phyloP scores from a whole-genome alignment of 2,113 vertebrate species.

The Melanerpes aurifrons region DNA sequence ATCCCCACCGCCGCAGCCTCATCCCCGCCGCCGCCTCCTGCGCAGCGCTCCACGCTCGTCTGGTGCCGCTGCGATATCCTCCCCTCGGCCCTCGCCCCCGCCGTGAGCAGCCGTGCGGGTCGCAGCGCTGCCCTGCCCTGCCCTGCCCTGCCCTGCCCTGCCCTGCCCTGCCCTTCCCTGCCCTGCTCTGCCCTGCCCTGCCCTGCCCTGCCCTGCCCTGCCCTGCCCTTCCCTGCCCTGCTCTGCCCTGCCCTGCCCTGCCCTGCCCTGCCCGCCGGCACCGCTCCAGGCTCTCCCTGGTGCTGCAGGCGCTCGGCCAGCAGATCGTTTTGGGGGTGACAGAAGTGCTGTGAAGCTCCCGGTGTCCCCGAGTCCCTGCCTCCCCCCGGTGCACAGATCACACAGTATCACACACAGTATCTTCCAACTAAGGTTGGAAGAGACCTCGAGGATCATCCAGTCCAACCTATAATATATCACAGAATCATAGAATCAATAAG shows the following conservation, averaged over 20 bases:
- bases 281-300: not conserved
- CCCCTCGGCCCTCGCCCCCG: not conserved
- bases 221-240: too few relatives aligned
- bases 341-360: constrained; percentile 32
- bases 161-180: too few relatives aligned
- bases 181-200: too few relatives aligned
- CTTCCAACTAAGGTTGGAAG: too few relatives aligned
- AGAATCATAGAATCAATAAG: too few relatives aligned
- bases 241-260: too few relatives aligned
- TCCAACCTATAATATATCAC: too few relatives aligned
- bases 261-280: not conserved
- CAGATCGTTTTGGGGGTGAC: constrained; percentile 20
- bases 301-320: constrained; percentile 4
- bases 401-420: too few relatives aligned
- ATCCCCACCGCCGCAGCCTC: not conserved
- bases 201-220: too few relatives aligned
- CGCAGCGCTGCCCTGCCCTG: not conserved
- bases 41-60: not conserved
- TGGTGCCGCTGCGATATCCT: not conserved
- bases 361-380: not conserved
- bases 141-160: too few relatives aligned
- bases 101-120: not conserved
- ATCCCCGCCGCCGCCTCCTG: not conserved
- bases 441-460: too few relatives aligned
- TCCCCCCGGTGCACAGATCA: fast-evolving